Evolutionary conservation across 2,888 invertebrate species (phyloP).

Genomic region (Pandemis cinnamomeana): DNA sequence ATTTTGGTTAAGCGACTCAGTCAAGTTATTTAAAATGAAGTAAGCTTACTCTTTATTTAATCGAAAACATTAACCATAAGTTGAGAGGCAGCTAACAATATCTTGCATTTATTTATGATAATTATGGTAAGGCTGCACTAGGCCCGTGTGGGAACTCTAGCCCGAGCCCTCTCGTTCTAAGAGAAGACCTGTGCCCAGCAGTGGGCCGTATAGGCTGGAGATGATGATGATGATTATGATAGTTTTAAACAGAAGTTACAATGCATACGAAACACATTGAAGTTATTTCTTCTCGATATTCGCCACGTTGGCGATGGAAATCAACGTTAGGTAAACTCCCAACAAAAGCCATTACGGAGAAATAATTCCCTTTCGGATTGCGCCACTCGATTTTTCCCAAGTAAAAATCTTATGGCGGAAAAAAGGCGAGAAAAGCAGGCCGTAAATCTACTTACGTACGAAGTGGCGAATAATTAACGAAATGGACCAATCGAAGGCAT

Average conservation of each 20-base stretch:
- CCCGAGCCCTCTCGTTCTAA: no score
- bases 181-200: no score
- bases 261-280: not conserved
- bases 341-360: conserved; percentile 70
- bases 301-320: conserved; percentile 64
- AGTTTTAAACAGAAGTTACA: not conserved
- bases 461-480: conserved; percentile 84
- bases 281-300: not conserved
- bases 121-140: no score
- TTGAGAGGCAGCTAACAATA: not conserved
- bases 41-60: not conserved
- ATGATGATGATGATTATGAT: not conserved
- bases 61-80: not conserved
- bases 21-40: not conserved
- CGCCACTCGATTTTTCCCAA: conserved; percentile 43
- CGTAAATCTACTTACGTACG: conserved; percentile 84
- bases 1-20: not conserved
- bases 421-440: conserved; percentile 69
- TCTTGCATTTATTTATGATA: not conserved
- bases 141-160: no score
- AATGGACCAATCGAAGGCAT: conserved; percentile 83
- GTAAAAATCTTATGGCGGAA: conserved; percentile 61
- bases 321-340: conserved; percentile 62
- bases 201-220: no score
- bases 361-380: conserved; percentile 52